Conservation (phyloP, 1,140 invertebrate genomes). For the Aphelinus certus region DNA sequence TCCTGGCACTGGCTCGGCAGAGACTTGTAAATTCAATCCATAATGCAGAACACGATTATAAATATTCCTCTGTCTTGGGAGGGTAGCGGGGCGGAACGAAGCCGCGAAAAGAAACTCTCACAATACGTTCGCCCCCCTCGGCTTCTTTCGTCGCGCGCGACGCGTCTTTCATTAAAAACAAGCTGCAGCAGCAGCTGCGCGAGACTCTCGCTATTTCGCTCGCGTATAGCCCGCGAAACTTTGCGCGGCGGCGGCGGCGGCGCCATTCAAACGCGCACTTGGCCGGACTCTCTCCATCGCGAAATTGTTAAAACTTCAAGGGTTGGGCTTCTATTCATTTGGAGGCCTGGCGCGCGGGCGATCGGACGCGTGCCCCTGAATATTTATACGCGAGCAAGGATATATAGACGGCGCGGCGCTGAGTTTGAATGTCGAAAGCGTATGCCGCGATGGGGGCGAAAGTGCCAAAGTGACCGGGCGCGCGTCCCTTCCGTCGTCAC, state of each 20-base stretch:
- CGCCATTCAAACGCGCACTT: conserved; percentile 15
- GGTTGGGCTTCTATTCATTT: conserved; percentile 9
- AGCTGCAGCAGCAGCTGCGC: not conserved
- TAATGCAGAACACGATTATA: too few relatives aligned
- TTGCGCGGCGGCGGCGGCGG: not conserved
- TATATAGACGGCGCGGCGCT: not conserved
- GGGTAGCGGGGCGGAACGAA: too few relatives aligned
- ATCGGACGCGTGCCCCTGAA: conserved; percentile 15
- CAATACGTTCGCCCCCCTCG: not conserved
- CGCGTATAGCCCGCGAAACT: conserved; percentile 10
- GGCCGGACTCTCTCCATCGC: conserved; percentile 1
- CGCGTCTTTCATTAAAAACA: conserved; percentile 23
- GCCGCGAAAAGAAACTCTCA: not conserved
- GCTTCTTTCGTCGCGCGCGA: not conserved
- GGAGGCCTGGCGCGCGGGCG: conserved; percentile 4
- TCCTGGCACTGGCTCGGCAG: too few relatives aligned
- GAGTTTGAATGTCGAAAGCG: not conserved
- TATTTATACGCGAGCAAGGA: conserved; percentile 24
- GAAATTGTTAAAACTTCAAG: conserved; percentile 29
- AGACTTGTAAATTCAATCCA: too few relatives aligned
- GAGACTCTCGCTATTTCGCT: conserved; percentile 28
- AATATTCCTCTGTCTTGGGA: too few relatives aligned
- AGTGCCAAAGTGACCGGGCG: conserved; percentile 11
- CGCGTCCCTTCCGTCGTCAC: conserved; percentile 27
- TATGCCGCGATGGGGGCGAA: not conserved